Evolutionary conservation across 1,140 invertebrate species (phyloP).

Genomic region (Xylocopa sonorina): DNA sequence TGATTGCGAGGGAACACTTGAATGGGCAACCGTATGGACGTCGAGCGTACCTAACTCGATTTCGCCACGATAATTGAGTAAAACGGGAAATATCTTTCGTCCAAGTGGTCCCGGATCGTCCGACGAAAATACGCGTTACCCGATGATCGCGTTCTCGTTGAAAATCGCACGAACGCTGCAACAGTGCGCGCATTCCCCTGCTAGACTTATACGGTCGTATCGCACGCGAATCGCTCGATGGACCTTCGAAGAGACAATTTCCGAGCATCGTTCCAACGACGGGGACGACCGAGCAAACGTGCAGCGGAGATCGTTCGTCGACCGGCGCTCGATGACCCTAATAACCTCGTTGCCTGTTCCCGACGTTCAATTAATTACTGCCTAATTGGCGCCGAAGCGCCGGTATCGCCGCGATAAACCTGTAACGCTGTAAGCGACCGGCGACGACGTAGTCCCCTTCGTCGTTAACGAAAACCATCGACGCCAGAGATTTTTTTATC

Average conservation of each 20-base stretch:
- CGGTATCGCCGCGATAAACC: conserved; percentile 56
- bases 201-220: too few species aligned
- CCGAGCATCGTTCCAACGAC: neutral
- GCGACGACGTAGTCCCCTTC: conserved; percentile 14
- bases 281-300: neutral
- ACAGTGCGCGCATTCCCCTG: too few species aligned
- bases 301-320: conserved; percentile 33
- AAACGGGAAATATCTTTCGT: neutral
- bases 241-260: neutral
- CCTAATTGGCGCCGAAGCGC: conserved; percentile 69
- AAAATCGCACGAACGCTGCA: too few species aligned
- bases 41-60: neutral
- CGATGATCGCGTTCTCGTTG: too few species aligned
- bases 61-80: neutral
- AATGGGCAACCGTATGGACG: neutral
- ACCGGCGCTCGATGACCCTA: conserved; percentile 60
- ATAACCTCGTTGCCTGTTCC: conserved; percentile 69
- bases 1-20: neutral
- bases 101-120: neutral
- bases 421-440: conserved; percentile 44
- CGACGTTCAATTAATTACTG: conserved; percentile 72
- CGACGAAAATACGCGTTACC: neutral
- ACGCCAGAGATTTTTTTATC: neutral
- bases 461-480: conserved; percentile 5
- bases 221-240: neutral